Conservation (phyloP, 2,113 vertebrate species). For the Perccottus glenii region DNA sequence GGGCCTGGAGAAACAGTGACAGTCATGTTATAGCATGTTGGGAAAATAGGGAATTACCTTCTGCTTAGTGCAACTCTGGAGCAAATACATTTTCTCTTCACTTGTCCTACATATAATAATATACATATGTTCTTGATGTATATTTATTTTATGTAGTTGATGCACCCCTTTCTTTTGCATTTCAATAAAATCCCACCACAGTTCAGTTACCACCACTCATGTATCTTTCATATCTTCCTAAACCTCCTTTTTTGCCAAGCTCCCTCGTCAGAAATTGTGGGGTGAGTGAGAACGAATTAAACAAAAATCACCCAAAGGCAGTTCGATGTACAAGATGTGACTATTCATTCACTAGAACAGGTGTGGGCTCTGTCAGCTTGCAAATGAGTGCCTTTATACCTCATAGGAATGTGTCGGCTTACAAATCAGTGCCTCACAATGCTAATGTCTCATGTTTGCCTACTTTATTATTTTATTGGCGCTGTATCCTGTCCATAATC, state of each 20-base stretch:
- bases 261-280: conserved; percentile 35
- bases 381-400: not conserved
- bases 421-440: not conserved
- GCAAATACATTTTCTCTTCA: not conserved
- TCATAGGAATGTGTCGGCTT: not conserved
- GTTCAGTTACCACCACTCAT: conserved; percentile 59
- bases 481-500: not conserved
- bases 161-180: conserved; percentile 38
- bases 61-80: conserved; percentile 7
- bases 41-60: conserved; percentile 32
- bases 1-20: conserved; percentile 37
- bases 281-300: conserved; percentile 63
- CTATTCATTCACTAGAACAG: conserved; percentile 37
- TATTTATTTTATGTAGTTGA: conserved; percentile 32
- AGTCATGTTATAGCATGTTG: conserved; percentile 4
- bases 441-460: conserved; percentile 1
- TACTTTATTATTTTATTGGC: not conserved
- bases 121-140: conserved; percentile 20
- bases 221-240: conserved; percentile 62
- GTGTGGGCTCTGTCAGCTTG: conserved; percentile 17
- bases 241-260: conserved; percentile 14
- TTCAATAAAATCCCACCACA: conserved; percentile 48
- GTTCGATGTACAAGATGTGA: conserved; percentile 47
- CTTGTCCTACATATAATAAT: not conserved
- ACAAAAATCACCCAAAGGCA: conserved; percentile 52